These are phyloP conservation scores for Dallia pectoralis DNA, from an alignment of 2,797 vertebrate species.

Conservation along the genomic window DNA sequence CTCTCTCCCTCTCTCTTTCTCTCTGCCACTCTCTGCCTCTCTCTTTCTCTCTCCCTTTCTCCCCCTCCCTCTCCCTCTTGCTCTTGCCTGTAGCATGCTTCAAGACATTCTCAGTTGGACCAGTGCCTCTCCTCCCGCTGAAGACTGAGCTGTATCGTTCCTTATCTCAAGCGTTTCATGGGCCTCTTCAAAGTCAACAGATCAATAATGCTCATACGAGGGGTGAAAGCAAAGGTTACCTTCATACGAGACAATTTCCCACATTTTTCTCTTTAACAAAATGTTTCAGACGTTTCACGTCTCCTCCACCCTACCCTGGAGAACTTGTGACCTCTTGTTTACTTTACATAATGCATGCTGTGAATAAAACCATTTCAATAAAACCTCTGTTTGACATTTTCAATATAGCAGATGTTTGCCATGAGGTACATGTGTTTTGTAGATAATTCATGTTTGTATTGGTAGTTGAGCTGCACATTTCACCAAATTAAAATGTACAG, in stretches of 20 bases:
- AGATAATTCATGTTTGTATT: background rate
- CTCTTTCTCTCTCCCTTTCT: slow-evolving; percentile 47
- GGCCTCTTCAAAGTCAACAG: slow-evolving; percentile 75
- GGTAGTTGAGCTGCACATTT: background rate
- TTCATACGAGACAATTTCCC: slow-evolving; percentile 66
- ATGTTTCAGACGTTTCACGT: slow-evolving; percentile 13
- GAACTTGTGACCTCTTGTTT: slow-evolving; percentile 56
- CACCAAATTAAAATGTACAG: background rate
- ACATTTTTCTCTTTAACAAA: slow-evolving; percentile 57
- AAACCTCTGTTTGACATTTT: background rate
- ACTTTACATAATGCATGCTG: background rate
- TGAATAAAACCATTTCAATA: background rate
- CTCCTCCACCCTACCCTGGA: background rate
- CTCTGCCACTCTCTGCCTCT: slow-evolving; percentile 60
- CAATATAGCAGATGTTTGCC: background rate
- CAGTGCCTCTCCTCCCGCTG: slow-evolving; percentile 61
- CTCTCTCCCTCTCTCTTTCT: slow-evolving; percentile 26
- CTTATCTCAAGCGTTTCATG: slow-evolving; percentile 73
- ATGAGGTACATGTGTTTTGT: background rate
- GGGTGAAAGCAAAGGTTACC: slow-evolving; percentile 73
- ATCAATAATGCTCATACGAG: slow-evolving; percentile 73
- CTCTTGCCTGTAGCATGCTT: slow-evolving; percentile 56
- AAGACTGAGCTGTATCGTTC: slow-evolving; percentile 61
- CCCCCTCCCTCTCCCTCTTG: slow-evolving; percentile 40
- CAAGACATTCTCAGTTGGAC: slow-evolving; percentile 73